These are phyloP conservation scores for Tupaia chinensis DNA, from an alignment of 2,113 vertebrate genomes.

Conservation along the genomic window DNA sequence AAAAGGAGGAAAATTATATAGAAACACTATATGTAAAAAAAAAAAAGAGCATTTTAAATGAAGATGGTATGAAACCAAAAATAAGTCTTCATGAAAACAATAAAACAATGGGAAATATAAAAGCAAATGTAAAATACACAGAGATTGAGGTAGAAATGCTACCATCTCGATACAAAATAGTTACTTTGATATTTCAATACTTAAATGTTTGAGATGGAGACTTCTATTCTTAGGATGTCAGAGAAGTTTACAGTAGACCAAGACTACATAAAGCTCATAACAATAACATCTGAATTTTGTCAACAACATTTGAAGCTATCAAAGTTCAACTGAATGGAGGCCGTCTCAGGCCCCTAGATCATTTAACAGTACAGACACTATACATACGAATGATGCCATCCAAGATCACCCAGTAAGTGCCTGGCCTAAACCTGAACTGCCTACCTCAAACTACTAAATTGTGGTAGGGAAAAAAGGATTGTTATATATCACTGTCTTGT, in stretches of 20 bases:
- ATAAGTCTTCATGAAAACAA: not conserved
- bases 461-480: not conserved
- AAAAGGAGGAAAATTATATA: not conserved
- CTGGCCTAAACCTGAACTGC: accelerated
- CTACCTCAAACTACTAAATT: not conserved
- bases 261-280: not conserved
- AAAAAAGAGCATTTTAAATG: not conserved
- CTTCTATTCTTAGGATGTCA: not conserved
- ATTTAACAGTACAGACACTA: not conserved
- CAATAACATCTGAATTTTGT: not conserved
- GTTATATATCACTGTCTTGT: not conserved
- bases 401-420: not conserved
- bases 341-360: not conserved
- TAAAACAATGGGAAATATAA: not conserved
- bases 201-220: not conserved
- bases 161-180: not conserved
- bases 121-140: not conserved
- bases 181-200: too few relatives aligned
- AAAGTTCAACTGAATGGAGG: not conserved
- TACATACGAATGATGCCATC: not conserved
- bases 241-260: not conserved
- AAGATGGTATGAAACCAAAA: not conserved
- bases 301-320: not conserved
- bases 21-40: not conserved
- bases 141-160: not conserved